A percentile compares a stretch with the other conserved stretches of the same genome.
These are phyloP conservation scores for Orchesella cincta DNA, from an alignment of 1,140 invertebrate genomes.

Conservation along the genomic window DNA sequence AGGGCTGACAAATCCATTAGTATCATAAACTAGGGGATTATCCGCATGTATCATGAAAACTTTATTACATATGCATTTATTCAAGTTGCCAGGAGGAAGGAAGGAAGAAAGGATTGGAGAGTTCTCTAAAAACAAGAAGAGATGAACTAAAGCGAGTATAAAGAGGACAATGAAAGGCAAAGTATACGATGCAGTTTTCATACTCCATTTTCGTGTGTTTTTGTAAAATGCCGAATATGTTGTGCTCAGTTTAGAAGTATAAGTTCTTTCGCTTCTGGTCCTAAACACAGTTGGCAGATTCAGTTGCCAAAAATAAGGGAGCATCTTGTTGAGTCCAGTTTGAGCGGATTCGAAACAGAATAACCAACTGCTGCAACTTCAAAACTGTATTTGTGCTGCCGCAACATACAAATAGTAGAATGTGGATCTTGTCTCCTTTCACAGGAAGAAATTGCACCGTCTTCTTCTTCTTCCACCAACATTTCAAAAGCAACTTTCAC, in stretches of 20 bases:
- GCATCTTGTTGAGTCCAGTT: slow-evolving; percentile 13
- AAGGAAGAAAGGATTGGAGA: slow-evolving; percentile 15
- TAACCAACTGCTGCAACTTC: slow-evolving; percentile 1
- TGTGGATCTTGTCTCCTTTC: too few relatives aligned
- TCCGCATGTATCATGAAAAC: background rate
- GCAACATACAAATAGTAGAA: too few relatives aligned
- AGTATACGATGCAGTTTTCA: background rate
- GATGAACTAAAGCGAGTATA: background rate
- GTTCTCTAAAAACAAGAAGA: background rate
- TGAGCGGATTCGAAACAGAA: background rate
- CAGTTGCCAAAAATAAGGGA: slow-evolving; percentile 10
- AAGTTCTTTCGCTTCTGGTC: background rate
- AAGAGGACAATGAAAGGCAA: slow-evolving; percentile 3
- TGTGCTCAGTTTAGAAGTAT: background rate
- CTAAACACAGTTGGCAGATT: background rate
- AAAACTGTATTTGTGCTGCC: too few relatives aligned
- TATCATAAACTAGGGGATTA: slow-evolving; percentile 6
- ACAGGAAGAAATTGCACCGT: background rate
- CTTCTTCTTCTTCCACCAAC: background rate
- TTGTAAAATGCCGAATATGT: background rate
- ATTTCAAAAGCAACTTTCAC: background rate
- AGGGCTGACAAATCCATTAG: slow-evolving; percentile 10
- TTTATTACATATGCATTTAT: slow-evolving; percentile 14
- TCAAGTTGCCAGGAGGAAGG: slow-evolving; percentile 24
- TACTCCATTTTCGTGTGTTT: background rate